These are phyloP conservation scores for Dasyurus viverrinus DNA, from an alignment of 2,113 vertebrate genomes.

Conservation along the genomic window DNA sequence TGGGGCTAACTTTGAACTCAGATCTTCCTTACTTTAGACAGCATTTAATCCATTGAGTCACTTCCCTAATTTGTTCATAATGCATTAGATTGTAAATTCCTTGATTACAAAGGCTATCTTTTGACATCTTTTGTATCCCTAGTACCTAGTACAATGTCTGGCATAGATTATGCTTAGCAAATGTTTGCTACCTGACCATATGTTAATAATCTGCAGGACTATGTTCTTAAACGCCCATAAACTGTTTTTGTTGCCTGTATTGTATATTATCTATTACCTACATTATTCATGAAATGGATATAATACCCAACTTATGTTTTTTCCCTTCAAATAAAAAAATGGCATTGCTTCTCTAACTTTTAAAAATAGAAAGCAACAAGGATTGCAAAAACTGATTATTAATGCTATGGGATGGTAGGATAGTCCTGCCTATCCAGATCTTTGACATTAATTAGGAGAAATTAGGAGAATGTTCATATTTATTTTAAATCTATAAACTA, in stretches of 20 bases:
- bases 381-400: neutral
- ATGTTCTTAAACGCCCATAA: slow-evolving; percentile 31
- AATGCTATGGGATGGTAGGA: neutral
- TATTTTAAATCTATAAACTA: neutral
- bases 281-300: slow-evolving; percentile 11
- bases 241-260: slow-evolving; percentile 38
- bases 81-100: neutral
- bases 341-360: neutral
- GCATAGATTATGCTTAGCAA: neutral
- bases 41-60: neutral
- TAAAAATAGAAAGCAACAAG: neutral
- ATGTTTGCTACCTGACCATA: neutral
- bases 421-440: neutral
- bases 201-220: slow-evolving; percentile 53
- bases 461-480: neutral
- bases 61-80: neutral
- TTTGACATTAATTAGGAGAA: neutral
- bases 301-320: neutral
- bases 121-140: neutral
- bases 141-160: neutral
- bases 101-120: neutral
- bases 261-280: neutral
- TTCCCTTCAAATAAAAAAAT: neutral
- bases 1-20: neutral
- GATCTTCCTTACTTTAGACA: neutral